These are phyloP conservation scores for Coptodon bakossiorum DNA, from an alignment of 2,113 vertebrate genomes.

Conservation along the genomic window DNA sequence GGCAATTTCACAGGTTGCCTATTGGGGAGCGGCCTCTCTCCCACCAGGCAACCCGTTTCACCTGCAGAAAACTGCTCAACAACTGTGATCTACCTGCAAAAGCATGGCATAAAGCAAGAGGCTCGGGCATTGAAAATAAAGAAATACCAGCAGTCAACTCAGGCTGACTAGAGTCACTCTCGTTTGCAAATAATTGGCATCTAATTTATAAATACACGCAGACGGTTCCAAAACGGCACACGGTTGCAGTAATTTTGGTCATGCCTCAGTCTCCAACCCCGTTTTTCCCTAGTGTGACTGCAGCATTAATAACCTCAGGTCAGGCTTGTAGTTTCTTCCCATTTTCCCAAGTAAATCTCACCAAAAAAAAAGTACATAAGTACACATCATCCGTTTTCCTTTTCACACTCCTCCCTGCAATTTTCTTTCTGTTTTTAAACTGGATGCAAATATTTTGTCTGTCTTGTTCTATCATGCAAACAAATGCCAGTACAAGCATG, in stretches of 20 bases:
- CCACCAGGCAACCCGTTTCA: not conserved
- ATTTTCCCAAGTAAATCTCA: not conserved
- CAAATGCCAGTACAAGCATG: not conserved
- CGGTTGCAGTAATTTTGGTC: not conserved
- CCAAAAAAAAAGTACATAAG: not conserved
- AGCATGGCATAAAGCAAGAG: not conserved
- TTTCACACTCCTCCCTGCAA: not conserved
- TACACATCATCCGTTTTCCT: not conserved
- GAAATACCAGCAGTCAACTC: not conserved
- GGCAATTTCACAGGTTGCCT: not conserved
- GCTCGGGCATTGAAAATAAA: not conserved
- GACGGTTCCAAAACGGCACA: not conserved
- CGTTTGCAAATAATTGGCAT: not conserved
- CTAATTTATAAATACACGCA: not conserved
- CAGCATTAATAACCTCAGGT: not conserved
- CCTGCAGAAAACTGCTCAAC: not conserved
- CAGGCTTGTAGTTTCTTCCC: not conserved
- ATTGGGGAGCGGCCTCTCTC: not conserved
- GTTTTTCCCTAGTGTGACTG: not conserved
- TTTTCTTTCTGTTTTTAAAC: not conserved
- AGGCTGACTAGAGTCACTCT: not conserved
- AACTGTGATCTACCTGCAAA: not conserved
- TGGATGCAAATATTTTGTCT: not conserved
- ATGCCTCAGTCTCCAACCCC: not conserved
- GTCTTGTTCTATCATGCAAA: conserved; percentile 7